Evolutionary conservation across 2,113 vertebrate species (phyloP).

Genomic region (Falco punctatus): DNA sequence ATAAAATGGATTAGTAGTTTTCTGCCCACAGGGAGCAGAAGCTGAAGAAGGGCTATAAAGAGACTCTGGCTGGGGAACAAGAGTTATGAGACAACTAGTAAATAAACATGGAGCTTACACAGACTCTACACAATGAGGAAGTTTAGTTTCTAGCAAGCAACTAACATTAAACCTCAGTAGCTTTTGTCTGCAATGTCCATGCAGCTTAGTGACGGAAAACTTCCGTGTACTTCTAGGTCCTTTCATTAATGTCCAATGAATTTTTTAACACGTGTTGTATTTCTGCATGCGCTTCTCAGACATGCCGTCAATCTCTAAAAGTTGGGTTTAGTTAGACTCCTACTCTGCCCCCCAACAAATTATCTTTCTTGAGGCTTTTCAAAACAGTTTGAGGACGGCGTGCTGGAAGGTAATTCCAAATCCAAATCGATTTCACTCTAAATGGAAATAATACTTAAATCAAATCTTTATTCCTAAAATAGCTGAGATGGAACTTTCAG

Average conservation of each 20-base stretch:
- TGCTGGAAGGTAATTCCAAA: conserved; percentile 40
- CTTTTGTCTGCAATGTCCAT: conserved; percentile 48
- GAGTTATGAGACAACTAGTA: conserved; percentile 64
- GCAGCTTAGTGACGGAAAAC: conserved; percentile 22
- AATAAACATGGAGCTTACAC: conserved; percentile 47
- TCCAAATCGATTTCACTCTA: conserved; percentile 49
- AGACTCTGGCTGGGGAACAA: conserved; percentile 76
- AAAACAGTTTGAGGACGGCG: conserved; percentile 53
- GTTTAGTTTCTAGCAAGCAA: conserved; percentile 44
- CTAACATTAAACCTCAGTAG: conserved; percentile 33
- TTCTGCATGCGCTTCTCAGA: conserved; percentile 48
- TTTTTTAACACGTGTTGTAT: conserved; percentile 47
- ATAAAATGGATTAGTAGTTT: conserved; percentile 77
- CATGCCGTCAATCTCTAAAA: conserved; percentile 46
- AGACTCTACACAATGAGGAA: conserved; percentile 20
- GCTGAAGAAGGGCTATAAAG: conserved; percentile 72
- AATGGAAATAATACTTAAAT: conserved; percentile 62
- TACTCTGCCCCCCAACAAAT: conserved; percentile 46
- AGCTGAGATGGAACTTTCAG: conserved; percentile 33
- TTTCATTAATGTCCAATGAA: conserved; percentile 5
- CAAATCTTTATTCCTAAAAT: conserved; percentile 34
- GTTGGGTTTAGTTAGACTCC: conserved; percentile 33
- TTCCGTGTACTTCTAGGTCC: neutral
- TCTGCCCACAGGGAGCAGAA: conserved; percentile 74
- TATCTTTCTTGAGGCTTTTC: conserved; percentile 59